Conservation (phyloP, 2,888 invertebrate genomes). For the Tupiocoris notatus region DNA sequence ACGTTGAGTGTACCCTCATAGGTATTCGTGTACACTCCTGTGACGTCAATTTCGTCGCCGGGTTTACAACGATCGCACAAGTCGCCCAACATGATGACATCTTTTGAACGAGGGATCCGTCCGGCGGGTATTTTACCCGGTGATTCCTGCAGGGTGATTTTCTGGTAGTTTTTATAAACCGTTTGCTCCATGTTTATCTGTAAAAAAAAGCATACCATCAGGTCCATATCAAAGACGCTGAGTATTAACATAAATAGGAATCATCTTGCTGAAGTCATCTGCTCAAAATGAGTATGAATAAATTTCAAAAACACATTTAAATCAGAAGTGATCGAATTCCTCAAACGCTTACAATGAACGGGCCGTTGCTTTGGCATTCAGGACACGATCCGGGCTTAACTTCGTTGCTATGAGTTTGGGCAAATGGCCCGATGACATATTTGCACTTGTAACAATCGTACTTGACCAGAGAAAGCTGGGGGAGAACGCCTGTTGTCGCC, state of each 20-base stretch:
- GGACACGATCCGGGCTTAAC: conserved; percentile 96
- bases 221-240: too few relatives aligned
- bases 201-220: too few relatives aligned
- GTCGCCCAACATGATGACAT: conserved; percentile 90
- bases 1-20: conserved; percentile 97
- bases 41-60: conserved; percentile 94
- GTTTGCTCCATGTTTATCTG: conserved; percentile 99
- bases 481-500: conserved; percentile 90
- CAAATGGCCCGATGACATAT: conserved; percentile 92
- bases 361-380: conserved; percentile 94
- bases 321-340: not conserved
- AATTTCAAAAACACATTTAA: conserved; percentile 1
- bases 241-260: too few relatives aligned
- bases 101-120: conserved; percentile 94
- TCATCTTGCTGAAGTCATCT: too few relatives aligned
- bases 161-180: conserved; percentile 96
- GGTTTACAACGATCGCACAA: conserved; percentile 90
- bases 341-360: conserved; percentile 75
- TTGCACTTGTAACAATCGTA: conserved; percentile 97
- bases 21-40: conserved; percentile 93
- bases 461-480: conserved; percentile 92
- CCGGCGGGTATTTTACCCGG: conserved; percentile 98
- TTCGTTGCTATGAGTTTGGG: conserved; percentile 89
- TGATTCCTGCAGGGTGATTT: conserved; percentile 95
- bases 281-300: not conserved